A percentile compares a stretch with the other conserved stretches of the same genome.
Conservation (phyloP, 2,113 vertebrate genomes). For the Campylorhamphus procurvoides region DNA sequence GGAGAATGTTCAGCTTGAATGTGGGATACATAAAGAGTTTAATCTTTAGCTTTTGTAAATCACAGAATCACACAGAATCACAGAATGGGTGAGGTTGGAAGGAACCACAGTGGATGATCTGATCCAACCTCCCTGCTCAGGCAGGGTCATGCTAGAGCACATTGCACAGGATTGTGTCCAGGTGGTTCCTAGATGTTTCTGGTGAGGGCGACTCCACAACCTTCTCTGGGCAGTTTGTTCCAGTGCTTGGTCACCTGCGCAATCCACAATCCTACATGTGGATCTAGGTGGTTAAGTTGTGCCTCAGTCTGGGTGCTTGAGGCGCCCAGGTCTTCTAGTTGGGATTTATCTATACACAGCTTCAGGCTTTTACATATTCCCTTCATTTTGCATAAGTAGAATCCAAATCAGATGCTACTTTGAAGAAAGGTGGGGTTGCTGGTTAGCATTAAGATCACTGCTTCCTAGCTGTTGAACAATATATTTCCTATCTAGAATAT, state of each 20-base stretch:
- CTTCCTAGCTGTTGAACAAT: neutral
- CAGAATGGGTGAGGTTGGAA: neutral
- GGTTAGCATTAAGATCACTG: neutral
- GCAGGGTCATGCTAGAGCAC: neutral
- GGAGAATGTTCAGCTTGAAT: neutral
- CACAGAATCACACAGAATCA: neutral
- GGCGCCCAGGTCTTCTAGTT: neutral
- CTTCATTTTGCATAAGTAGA: neutral
- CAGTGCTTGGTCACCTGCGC: neutral
- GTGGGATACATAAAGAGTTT: neutral
- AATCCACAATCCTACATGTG: neutral
- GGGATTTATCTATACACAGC: neutral
- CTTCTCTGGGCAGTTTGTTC: neutral
- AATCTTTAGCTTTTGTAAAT: neutral
- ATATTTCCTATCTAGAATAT: neutral
- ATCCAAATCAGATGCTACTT: neutral
- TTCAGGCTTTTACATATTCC: neutral
- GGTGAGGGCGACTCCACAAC: neutral
- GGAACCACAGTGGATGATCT: neutral
- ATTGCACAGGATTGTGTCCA: neutral
- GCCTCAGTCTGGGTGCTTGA: neutral
- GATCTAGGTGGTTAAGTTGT: neutral
- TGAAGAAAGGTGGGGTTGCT: neutral
- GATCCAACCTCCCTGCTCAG: neutral
- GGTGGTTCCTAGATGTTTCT: neutral